Conservation (phyloP, 1,140 invertebrate genomes). For the Tribolium castaneum region DNA sequence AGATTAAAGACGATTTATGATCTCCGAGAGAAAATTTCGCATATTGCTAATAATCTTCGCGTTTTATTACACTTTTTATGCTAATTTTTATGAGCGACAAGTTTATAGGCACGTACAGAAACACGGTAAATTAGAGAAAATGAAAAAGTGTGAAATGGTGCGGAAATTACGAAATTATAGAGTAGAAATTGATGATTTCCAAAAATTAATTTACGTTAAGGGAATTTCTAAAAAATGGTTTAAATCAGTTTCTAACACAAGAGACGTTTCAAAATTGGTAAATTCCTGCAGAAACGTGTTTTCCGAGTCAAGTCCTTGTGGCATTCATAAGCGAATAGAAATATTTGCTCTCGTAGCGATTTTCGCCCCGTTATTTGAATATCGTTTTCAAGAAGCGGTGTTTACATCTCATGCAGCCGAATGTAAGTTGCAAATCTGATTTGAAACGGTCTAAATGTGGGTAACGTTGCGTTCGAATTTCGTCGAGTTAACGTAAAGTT, state of each 20-base stretch:
- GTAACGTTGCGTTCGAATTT: background rate
- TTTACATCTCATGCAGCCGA: background rate
- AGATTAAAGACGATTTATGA: background rate
- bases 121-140: no score
- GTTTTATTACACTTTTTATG: slow-evolving; percentile 1
- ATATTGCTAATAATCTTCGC: background rate
- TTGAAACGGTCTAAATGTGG: background rate
- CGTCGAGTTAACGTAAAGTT: background rate
- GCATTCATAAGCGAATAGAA: background rate
- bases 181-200: no score
- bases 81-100: background rate
- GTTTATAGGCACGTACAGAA: background rate
- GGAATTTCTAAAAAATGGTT: no score
- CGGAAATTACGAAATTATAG: no score
- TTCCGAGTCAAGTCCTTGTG: background rate
- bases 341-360: background rate
- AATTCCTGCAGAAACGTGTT: no score
- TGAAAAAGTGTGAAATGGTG: no score
- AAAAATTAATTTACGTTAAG: no score
- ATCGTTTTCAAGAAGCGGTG: background rate
- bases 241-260: no score
- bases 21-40: background rate
- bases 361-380: no score
- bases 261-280: no score
- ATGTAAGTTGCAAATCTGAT: background rate